These are phyloP conservation scores for Bugula neritina DNA, from an alignment of 2,888 invertebrate genomes.

Conservation along the genomic window DNA sequence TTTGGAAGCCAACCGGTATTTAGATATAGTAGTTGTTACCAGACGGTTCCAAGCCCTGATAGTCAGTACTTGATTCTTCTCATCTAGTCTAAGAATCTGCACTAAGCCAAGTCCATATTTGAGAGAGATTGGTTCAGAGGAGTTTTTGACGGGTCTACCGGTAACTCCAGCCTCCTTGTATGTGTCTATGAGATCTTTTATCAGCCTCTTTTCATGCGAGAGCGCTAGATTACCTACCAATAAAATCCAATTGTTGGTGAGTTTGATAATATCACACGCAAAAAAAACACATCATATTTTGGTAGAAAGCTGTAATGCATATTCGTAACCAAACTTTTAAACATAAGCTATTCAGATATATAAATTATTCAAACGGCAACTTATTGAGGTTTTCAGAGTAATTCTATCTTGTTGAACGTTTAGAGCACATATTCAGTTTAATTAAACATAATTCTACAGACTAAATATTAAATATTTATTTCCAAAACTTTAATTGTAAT, in stretches of 20 bases:
- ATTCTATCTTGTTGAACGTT: too few species aligned
- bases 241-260: background rate
- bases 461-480: too few species aligned
- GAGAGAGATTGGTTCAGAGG: conserved; percentile 46
- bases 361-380: too few species aligned
- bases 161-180: conserved; percentile 47
- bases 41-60: conserved; percentile 53
- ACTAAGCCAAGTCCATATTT: conserved; percentile 51
- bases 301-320: too few species aligned
- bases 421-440: too few species aligned
- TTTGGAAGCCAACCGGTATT: too few species aligned
- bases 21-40: too few species aligned
- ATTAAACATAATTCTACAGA: too few species aligned
- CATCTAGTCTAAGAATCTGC: conserved; percentile 53
- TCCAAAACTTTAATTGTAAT: too few species aligned
- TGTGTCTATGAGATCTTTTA: conserved; percentile 43
- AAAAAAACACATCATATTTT: background rate
- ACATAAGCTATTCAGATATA: too few species aligned
- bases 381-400: too few species aligned
- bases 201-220: conserved; percentile 51
- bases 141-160: conserved; percentile 48
- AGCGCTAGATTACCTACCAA: conserved; percentile 40
- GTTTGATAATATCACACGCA: background rate
- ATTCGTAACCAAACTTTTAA: too few species aligned
- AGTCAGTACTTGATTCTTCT: conserved; percentile 52